Evolutionary conservation across 2,113 vertebrate species (phyloP), one percentile per base, ranked within the genome.

Genomic region (Pterophyllum scalare): DNA sequence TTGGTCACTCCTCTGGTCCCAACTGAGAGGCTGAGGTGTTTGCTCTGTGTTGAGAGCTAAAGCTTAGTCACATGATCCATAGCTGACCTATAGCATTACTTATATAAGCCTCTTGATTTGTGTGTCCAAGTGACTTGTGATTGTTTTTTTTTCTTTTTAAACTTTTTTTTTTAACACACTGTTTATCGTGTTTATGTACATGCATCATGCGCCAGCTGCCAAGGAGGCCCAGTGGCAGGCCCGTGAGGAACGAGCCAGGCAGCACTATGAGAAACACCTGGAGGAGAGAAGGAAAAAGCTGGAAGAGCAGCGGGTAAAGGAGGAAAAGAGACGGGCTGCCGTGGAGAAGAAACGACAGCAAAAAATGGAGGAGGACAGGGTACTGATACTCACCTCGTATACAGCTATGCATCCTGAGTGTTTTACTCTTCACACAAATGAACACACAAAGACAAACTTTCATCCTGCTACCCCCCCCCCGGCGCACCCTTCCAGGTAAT

Each of bases 321-420:
- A 99, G 87, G 98, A 98, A 5, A 96, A 91, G 82, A 96, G 97
- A 62, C 92, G 97, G 35, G 94, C 93, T 3, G 97, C 98, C 0
- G 98, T 99, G 82, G 98, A 99, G 90, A 98, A 99, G 86, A 99
- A 99, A 82, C 94, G 98, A 43, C 96, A 96, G 28, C 97, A 97
- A 91, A 97, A 96, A 46, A 81, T 97, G 7, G 97, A 98, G 88
- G 98, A 99, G 75, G 98, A 99, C 77, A 97, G 97, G 95, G 98
- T 98, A 75, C 75, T 77, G 22, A 59, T 1, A 0, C 22, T 43
- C 35, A 6, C 22, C 3, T 24, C 4, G 6, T 76, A 26, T 35
- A 76, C 10, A 6, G 0, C 33, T 76, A 35, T 59, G 33, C 56
- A 59, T 59, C 75, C 75, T 15, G 57, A 46, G 31, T 59, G 65